phyloP scores from a whole-genome alignment of 2,113 vertebrate genomes.

The Triplophysa siluroides region DNA sequence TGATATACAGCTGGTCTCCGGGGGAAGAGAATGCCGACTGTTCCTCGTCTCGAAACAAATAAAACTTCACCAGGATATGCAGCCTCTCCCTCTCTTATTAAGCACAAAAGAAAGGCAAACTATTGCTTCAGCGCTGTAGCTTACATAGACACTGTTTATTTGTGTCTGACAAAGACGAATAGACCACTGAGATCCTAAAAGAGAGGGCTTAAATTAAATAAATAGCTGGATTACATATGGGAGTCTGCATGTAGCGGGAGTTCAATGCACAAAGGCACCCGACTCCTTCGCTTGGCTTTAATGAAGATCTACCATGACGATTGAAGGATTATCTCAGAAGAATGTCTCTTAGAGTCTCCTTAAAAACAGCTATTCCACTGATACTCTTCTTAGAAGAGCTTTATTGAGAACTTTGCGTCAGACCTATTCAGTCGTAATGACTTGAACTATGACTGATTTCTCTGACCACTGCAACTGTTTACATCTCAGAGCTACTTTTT shows the following conservation, averaged over 20 bases:
- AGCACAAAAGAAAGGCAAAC: slow-evolving; percentile 33
- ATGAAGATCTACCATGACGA: background rate
- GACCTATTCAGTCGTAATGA: background rate
- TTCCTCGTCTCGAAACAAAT: slow-evolving; percentile 36
- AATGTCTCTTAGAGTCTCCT: background rate
- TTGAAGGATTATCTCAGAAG: slow-evolving; percentile 1
- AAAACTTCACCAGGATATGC: slow-evolving; percentile 21
- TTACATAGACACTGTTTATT: slow-evolving; percentile 45
- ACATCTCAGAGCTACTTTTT: slow-evolving; percentile 26
- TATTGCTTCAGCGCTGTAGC: slow-evolving; percentile 26
- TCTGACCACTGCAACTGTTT: slow-evolving; percentile 4
- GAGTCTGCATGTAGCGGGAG: slow-evolving; percentile 15
- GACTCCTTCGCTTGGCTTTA: slow-evolving; percentile 1
- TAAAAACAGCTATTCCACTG: background rate
- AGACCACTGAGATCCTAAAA: slow-evolving; percentile 23
- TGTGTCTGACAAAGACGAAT: slow-evolving; percentile 44
- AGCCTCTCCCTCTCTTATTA: slow-evolving; percentile 6
- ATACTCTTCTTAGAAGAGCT: background rate
- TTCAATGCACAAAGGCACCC: slow-evolving; percentile 25
- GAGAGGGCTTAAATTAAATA: slow-evolving; percentile 25
- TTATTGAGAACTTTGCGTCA: background rate
- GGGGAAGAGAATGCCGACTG: background rate
- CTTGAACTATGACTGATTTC: slow-evolving; percentile 19
- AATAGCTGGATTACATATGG: slow-evolving; percentile 40
- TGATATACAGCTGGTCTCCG: slow-evolving; percentile 1